These are phyloP conservation scores for Amblyornis subalaris DNA, from an alignment of 2,113 vertebrate species.

Conservation along the genomic window DNA sequence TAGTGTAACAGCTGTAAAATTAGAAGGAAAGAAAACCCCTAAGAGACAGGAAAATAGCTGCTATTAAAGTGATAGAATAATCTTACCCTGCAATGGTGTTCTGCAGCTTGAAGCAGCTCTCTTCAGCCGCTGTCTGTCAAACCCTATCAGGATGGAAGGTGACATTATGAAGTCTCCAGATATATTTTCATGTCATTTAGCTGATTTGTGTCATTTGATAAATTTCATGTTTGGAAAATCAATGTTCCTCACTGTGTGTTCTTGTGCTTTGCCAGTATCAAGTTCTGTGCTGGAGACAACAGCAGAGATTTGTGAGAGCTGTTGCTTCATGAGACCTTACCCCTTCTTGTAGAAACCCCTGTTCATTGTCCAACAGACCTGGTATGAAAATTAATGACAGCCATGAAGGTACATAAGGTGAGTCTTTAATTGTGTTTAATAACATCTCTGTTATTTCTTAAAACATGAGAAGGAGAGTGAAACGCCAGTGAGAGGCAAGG, in stretches of 20 bases:
- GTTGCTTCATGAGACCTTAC: accelerated
- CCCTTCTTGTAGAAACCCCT: neutral
- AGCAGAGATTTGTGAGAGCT: neutral
- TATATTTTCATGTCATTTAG: slow-evolving; percentile 42
- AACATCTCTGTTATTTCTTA: neutral
- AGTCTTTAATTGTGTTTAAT: neutral
- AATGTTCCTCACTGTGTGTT: neutral
- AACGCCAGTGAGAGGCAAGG: neutral
- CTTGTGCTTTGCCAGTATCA: neutral
- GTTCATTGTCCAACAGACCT: neutral
- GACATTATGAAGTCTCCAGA: slow-evolving; percentile 32
- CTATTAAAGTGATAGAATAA: slow-evolving; percentile 12
- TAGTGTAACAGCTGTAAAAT: neutral
- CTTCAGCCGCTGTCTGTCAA: neutral
- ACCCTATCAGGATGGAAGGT: neutral
- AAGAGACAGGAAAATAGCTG: slow-evolving; percentile 47
- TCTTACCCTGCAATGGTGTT: neutral
- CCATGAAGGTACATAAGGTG: neutral
- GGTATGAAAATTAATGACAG: neutral
- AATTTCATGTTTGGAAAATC: slow-evolving; percentile 50
- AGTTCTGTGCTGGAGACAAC: neutral
- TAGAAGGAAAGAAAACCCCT: neutral
- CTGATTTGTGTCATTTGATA: slow-evolving; percentile 54
- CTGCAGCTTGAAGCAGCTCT: neutral
- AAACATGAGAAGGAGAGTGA: neutral